Percentiles rank a stretch among this genome's conserved stretches.
Conservation (phyloP, 2,113 vertebrate species). For the Halcyon senegalensis region DNA sequence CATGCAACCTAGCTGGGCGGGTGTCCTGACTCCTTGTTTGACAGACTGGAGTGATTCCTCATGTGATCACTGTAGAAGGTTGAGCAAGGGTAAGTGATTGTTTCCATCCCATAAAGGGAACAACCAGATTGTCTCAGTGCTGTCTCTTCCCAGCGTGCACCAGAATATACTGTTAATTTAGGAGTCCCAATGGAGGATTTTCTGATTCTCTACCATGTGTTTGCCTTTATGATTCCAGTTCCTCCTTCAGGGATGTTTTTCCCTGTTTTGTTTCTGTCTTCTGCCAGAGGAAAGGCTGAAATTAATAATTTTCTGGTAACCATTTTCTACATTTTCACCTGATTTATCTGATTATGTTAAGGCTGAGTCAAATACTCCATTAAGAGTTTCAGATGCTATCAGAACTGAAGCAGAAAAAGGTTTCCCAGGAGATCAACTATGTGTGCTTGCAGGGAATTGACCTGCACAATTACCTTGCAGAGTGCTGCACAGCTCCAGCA, state of each 20-base stretch:
- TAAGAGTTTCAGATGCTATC: not conserved
- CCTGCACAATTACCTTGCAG: not conserved
- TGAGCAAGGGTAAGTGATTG: not conserved
- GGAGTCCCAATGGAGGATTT: not conserved
- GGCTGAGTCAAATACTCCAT: not conserved
- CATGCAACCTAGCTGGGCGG: not conserved
- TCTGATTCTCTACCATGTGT: slow-evolving; percentile 17
- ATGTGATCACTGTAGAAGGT: not conserved
- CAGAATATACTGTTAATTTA: slow-evolving; percentile 23
- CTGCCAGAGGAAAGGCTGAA: not conserved
- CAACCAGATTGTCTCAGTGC: not conserved
- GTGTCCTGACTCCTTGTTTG: not conserved
- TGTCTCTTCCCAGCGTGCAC: not conserved
- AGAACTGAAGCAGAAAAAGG: not conserved
- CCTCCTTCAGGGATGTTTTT: not conserved
- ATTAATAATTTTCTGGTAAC: not conserved
- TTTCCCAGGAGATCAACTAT: slow-evolving; percentile 3
- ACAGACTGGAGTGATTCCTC: not conserved
- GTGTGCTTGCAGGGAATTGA: not conserved
- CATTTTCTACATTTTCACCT: not conserved
- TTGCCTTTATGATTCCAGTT: slow-evolving; percentile 28
- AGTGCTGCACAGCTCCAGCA: not conserved
- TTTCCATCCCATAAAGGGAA: slow-evolving; percentile 26
- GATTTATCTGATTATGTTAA: not conserved
- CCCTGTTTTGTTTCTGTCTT: slow-evolving; percentile 6